Evolutionary conservation across 2,113 vertebrate genomes (phyloP).

Genomic region (Hypanus sabinus): DNA sequence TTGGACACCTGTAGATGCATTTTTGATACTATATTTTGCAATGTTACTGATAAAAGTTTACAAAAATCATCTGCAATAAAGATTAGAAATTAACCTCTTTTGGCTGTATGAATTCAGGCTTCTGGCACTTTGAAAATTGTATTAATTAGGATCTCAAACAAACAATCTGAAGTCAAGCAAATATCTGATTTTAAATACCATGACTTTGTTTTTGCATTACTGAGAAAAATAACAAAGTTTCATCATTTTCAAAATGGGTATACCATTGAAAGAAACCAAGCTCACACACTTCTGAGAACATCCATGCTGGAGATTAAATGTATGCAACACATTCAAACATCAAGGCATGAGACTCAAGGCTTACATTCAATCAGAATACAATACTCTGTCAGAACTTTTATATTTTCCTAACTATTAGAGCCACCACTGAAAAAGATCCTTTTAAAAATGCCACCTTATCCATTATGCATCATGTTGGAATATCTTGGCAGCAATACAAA

Average conservation of each 20-base stretch:
- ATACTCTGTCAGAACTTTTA: not conserved
- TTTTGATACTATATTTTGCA: not conserved
- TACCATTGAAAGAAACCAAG: not conserved
- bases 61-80: not conserved
- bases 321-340: not conserved
- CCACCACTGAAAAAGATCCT: not conserved
- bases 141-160: not conserved
- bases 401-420: not conserved
- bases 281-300: not conserved
- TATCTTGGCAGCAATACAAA: not conserved
- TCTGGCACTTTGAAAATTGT: not conserved
- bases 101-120: not conserved
- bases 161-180: not conserved
- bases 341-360: not conserved
- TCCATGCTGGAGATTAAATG: not conserved
- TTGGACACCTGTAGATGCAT: not conserved
- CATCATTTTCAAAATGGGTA: not conserved
- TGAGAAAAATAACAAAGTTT: not conserved
- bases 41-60: not conserved
- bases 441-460: not conserved
- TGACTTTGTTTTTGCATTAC: slow-evolving; percentile 1
- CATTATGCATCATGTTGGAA: not conserved
- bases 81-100: not conserved
- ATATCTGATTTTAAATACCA: not conserved
- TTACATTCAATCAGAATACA: not conserved